Percentiles rank a stretch among this genome's conserved stretches.
Conservation (phyloP, 2,888 invertebrate genomes). For the Tachina fera region DNA sequence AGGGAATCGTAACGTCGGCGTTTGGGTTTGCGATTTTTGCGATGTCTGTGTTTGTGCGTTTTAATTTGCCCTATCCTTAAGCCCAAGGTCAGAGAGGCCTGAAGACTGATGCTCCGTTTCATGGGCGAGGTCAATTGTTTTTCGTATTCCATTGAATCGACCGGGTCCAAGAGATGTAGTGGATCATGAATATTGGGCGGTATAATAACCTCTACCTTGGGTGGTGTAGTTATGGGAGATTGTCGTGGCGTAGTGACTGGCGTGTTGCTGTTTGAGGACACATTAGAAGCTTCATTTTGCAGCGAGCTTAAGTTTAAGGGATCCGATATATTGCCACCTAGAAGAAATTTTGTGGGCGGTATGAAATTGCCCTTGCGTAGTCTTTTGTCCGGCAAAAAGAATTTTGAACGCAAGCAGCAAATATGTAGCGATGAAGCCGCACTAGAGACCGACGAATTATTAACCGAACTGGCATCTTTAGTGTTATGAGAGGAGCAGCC, state of each 20-base stretch:
- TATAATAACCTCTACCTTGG: slow-evolving; percentile 94
- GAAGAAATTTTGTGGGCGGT: slow-evolving; percentile 93
- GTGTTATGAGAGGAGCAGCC: slow-evolving; percentile 74
- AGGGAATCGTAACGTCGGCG: slow-evolving; percentile 80
- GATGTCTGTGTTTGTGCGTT: slow-evolving; percentile 85
- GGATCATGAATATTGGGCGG: slow-evolving; percentile 97
- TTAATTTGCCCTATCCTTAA: slow-evolving; percentile 73
- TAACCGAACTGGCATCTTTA: slow-evolving; percentile 60
- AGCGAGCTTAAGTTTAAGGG: slow-evolving; percentile 96
- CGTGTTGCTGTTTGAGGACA: slow-evolving; percentile 88
- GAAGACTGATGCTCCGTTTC: slow-evolving; percentile 82
- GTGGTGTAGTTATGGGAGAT: slow-evolving; percentile 84
- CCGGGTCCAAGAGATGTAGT: slow-evolving; percentile 91
- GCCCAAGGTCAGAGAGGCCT: slow-evolving; percentile 66
- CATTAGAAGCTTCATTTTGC: slow-evolving; percentile 87
- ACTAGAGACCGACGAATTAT: slow-evolving; percentile 49
- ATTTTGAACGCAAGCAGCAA: slow-evolving; percentile 85
- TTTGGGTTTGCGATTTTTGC: slow-evolving; percentile 85
- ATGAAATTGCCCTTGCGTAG: slow-evolving; percentile 90
- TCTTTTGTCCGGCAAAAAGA: slow-evolving; percentile 89
- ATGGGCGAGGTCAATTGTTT: slow-evolving; percentile 89
- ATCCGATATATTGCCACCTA: slow-evolving; percentile 97
- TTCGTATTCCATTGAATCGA: slow-evolving; percentile 92
- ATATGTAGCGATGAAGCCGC: slow-evolving; percentile 76
- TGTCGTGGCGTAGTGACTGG: slow-evolving; percentile 94